These are phyloP conservation scores for Ceratitis capitata DNA, from an alignment of 1,140 invertebrate genomes.

Conservation along the genomic window DNA sequence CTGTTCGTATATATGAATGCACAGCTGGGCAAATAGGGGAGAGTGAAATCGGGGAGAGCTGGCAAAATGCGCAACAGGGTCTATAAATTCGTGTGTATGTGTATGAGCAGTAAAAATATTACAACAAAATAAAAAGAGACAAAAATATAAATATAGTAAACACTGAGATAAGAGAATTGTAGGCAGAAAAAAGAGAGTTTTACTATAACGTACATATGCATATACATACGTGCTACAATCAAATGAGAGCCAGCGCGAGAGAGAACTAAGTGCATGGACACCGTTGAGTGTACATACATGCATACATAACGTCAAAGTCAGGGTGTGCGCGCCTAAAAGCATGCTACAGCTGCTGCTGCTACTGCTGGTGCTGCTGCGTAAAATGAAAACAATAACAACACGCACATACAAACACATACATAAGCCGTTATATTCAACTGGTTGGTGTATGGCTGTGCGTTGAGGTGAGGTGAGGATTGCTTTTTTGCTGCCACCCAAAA, in stretches of 20 bases:
- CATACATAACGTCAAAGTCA: not conserved
- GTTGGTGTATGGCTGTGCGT: not conserved
- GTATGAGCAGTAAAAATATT: not conserved
- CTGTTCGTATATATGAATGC: too few relatives aligned
- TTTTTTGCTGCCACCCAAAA: not conserved
- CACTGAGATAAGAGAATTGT: not conserved
- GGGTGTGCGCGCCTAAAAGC: slow-evolving; percentile 19
- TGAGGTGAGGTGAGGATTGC: not conserved
- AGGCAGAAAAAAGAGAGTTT: not conserved
- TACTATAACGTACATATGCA: not conserved
- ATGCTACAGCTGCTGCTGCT: slow-evolving; percentile 10
- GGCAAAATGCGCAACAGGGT: slow-evolving; percentile 18
- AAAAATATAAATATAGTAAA: not conserved
- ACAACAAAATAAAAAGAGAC: not conserved
- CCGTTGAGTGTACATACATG: not conserved
- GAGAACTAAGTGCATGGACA: not conserved
- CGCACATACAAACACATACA: not conserved
- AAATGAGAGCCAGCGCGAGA: not conserved
- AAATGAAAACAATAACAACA: slow-evolving; percentile 20
- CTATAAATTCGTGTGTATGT: not conserved
- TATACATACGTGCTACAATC: too few relatives aligned
- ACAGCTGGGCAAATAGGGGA: not conserved
- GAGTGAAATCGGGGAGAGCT: not conserved
- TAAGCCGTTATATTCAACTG: not conserved
- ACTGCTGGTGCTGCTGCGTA: not conserved